phyloP scores from a whole-genome alignment of 2,888 invertebrate species.

The Caenorhabditis doughertyi region DNA sequence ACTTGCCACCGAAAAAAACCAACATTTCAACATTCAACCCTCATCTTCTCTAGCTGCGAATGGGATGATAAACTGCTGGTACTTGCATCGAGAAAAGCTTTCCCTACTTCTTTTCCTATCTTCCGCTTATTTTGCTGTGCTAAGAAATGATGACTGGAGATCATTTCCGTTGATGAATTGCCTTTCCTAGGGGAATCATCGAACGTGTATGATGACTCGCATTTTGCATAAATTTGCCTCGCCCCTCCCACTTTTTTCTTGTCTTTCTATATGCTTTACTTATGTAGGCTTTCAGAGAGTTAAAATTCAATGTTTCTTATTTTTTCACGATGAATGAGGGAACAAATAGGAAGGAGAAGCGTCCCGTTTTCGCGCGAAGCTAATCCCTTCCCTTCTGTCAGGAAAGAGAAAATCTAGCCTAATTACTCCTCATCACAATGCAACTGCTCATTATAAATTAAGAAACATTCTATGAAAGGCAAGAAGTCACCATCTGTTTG shows the following conservation, averaged over 20 bases:
- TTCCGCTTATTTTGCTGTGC: slow-evolving; percentile 14
- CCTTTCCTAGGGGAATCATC: slow-evolving; percentile 63
- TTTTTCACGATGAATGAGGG: neutral
- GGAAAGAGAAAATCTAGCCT: slow-evolving; percentile 40
- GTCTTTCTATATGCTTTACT: slow-evolving; percentile 24
- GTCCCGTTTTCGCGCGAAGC: slow-evolving; percentile 32
- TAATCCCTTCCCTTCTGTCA: slow-evolving; percentile 40
- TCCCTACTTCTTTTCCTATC: neutral
- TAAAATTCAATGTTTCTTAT: slow-evolving; percentile 26
- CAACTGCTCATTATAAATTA: slow-evolving; percentile 47
- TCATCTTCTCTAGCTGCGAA: slow-evolving; percentile 19
- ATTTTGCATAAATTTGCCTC: slow-evolving; percentile 37
- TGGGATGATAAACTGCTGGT: slow-evolving; percentile 38
- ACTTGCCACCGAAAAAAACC: slow-evolving; percentile 7
- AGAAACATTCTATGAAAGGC: slow-evolving; percentile 29
- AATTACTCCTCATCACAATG: slow-evolving; percentile 42
- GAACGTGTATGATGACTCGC: slow-evolving; percentile 33
- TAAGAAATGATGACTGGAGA: slow-evolving; percentile 39
- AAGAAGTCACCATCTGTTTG: slow-evolving; percentile 24
- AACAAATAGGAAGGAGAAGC: slow-evolving; percentile 1
- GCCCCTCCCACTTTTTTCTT: neutral
- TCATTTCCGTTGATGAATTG: slow-evolving; percentile 60
- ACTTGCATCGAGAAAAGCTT: slow-evolving; percentile 1
- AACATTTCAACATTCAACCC: slow-evolving; percentile 21
- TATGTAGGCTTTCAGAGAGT: slow-evolving; percentile 35